Evolutionary conservation across 2,888 invertebrate species (phyloP).

Genomic region (Rhorus exstirpatorius): DNA sequence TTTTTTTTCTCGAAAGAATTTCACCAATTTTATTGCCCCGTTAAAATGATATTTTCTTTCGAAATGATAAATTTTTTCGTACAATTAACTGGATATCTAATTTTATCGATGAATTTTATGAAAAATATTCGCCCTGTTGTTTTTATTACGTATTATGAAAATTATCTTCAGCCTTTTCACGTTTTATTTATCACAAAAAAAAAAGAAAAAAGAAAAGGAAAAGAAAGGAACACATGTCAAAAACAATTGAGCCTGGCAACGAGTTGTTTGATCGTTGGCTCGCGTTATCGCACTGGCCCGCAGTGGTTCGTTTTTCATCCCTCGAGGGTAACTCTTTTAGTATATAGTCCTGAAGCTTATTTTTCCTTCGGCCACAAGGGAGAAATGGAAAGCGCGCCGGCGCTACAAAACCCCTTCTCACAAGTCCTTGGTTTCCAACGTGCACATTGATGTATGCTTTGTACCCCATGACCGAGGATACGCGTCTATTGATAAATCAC

Average conservation of each 20-base stretch:
- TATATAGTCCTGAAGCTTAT: constrained; percentile 60
- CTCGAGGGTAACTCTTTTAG: constrained; percentile 32
- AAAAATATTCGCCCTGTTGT: no score
- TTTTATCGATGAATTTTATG: no score
- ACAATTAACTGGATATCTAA: no score
- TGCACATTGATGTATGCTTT: constrained; percentile 16
- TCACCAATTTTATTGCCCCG: no score
- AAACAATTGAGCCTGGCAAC: constrained; percentile 15
- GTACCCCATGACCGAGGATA: constrained; percentile 19
- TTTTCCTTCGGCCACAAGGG: constrained; percentile 25
- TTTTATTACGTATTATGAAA: no score
- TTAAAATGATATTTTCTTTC: no score
- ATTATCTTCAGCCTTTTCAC: not conserved
- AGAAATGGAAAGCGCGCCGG: constrained; percentile 57
- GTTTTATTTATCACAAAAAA: constrained; percentile 8
- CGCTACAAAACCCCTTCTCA: constrained; percentile 58
- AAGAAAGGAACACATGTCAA: constrained; percentile 62
- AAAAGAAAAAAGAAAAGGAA: constrained; percentile 15
- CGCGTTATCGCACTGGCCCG: constrained; percentile 61
- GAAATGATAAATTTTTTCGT: no score
- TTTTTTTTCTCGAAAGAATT: not conserved
- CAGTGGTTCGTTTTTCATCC: constrained; percentile 35
- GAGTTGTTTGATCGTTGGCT: constrained; percentile 24
- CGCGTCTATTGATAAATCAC: constrained; percentile 32
- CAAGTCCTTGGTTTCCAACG: constrained; percentile 45